Conservation (phyloP, 1,140 invertebrate genomes). For the Ladona fulva region DNA sequence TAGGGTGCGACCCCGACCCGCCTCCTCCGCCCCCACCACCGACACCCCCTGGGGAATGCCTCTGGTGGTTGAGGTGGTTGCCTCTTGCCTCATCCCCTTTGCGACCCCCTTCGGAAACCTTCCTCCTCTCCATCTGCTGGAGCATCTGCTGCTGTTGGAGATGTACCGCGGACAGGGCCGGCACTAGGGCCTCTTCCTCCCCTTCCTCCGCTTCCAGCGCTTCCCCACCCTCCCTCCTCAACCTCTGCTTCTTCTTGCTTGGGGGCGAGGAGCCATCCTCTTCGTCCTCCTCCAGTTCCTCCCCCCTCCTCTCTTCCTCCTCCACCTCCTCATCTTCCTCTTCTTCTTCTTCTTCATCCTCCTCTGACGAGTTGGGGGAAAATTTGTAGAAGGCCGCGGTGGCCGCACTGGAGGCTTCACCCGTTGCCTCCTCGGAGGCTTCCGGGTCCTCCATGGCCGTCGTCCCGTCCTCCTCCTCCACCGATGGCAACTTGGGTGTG, state of each 20-base stretch:
- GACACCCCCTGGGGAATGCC: conserved; percentile 19
- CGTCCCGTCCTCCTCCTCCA: neutral
- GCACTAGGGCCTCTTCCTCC: conserved; percentile 4
- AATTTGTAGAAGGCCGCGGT: conserved; percentile 42
- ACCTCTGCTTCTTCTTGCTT: conserved; percentile 30
- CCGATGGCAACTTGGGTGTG: neutral
- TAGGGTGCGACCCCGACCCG: conserved; percentile 30
- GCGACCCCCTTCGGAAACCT: conserved; percentile 16
- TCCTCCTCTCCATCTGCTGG: conserved; percentile 23
- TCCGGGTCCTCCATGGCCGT: neutral
- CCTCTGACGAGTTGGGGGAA: conserved; percentile 44
- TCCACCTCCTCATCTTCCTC: neutral
- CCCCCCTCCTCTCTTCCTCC: neutral
- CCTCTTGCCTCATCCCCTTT: neutral
- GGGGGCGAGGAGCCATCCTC: conserved; percentile 28
- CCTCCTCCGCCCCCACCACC: conserved; percentile 31
- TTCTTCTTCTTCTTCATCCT: conserved; percentile 32
- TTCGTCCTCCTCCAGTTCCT: neutral
- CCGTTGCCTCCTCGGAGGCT: neutral
- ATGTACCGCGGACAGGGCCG: conserved; percentile 31
- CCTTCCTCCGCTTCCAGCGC: conserved; percentile 18
- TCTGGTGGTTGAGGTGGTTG: conserved; percentile 24
- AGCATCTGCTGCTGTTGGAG: conserved; percentile 40
- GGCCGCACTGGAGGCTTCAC: neutral
- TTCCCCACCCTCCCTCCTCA: conserved; percentile 25